Percentiles rank a stretch among this genome's conserved stretches.
Evolutionary conservation across 1,140 invertebrate species (phyloP).

Genomic region (Dufourea novaeangliae): DNA sequence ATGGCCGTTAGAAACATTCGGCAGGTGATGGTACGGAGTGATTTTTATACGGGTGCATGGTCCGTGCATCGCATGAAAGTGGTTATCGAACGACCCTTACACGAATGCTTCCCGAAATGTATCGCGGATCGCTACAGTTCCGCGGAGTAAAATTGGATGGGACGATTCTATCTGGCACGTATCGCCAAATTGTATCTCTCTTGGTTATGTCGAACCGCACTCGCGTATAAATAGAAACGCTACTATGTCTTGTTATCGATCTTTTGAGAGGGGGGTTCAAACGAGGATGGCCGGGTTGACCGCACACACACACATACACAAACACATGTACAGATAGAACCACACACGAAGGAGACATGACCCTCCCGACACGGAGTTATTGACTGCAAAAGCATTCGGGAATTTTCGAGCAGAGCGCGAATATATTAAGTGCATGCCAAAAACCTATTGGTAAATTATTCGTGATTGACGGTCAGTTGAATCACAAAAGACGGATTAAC

Average conservation of each 20-base stretch:
- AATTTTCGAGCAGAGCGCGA: neutral
- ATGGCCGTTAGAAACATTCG: neutral
- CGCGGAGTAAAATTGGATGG: conserved; percentile 36
- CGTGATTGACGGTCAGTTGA: neutral
- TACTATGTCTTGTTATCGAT: conserved; percentile 70
- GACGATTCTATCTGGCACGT: conserved; percentile 58
- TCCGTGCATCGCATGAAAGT: neutral
- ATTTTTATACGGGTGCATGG: neutral
- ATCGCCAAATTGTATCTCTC: conserved; percentile 62
- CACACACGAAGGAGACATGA: conserved; percentile 2
- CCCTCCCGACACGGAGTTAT: conserved; percentile 31
- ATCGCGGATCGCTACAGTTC: conserved; percentile 17
- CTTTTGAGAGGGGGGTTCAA: conserved; percentile 61
- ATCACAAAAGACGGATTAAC: conserved; percentile 25
- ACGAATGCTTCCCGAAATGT: neutral
- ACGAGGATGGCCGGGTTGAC: conserved; percentile 66
- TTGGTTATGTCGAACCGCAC: conserved; percentile 58
- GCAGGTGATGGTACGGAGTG: neutral
- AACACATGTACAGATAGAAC: no score
- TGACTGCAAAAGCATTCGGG: conserved; percentile 44
- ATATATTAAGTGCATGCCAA: conserved; percentile 14
- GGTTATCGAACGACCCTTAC: conserved; percentile 14
- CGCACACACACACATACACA: no score
- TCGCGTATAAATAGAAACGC: conserved; percentile 71
- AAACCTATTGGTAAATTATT: conserved; percentile 29